Conservation (phyloP, 2,797 vertebrate genomes). For the Chelmon rostratus region DNA sequence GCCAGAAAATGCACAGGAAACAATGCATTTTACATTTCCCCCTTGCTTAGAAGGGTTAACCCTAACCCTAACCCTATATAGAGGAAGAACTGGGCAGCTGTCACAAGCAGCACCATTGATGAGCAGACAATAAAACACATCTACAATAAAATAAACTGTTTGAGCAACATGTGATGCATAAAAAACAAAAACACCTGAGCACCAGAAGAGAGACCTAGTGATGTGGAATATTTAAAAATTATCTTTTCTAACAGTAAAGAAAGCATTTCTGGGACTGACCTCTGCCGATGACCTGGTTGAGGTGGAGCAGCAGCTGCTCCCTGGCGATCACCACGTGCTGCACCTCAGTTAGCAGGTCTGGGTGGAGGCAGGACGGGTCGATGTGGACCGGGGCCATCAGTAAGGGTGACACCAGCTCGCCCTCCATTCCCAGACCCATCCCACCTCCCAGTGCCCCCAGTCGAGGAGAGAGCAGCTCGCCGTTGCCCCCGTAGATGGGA, state of each 20-base stretch:
- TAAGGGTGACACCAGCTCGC: slow-evolving; percentile 93
- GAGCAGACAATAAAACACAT: not conserved
- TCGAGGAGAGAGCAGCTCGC: slow-evolving; percentile 91
- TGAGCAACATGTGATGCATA: not conserved
- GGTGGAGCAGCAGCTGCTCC: slow-evolving; percentile 93
- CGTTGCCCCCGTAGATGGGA: slow-evolving; percentile 84
- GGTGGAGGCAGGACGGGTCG: slow-evolving; percentile 93
- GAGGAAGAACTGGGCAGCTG: too few species aligned
- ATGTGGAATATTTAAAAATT: not conserved
- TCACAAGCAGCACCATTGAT: not conserved
- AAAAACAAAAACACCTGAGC: not conserved
- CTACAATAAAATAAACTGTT: not conserved
- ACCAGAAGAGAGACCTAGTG: not conserved
- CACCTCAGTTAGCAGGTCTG: slow-evolving; percentile 95
- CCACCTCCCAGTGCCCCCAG: slow-evolving; percentile 79
- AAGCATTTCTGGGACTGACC: slow-evolving; percentile 81
- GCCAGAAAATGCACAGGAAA: not conserved
- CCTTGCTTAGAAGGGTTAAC: not conserved
- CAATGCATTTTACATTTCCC: not conserved
- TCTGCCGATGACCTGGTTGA: slow-evolving; percentile 96
- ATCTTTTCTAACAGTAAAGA: not conserved
- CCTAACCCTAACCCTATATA: too few species aligned
- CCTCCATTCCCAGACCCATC: slow-evolving; percentile 83
- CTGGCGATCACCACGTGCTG: slow-evolving; percentile 96
- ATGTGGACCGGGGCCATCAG: slow-evolving; percentile 93